Evolutionary conservation across 2,113 vertebrate species (phyloP).

Genomic region (Vombatus ursinus): DNA sequence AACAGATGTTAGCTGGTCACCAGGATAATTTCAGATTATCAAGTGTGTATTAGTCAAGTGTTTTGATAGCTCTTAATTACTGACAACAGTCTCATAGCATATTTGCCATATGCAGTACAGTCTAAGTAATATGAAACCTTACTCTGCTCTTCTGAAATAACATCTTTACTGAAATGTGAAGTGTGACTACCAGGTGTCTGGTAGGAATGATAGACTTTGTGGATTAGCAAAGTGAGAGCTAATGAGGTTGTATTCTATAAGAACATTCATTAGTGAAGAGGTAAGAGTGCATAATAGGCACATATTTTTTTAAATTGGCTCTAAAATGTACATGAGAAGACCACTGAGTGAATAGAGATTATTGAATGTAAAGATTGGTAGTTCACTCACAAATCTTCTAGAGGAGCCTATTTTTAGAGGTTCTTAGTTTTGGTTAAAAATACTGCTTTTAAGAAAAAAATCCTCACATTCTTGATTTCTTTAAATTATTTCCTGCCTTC

Average conservation of each 20-base stretch:
- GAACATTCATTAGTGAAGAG: conserved; percentile 41
- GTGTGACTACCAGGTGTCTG: conserved; percentile 52
- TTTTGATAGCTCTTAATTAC: conserved; percentile 74
- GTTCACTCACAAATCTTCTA: not conserved
- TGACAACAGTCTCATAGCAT: conserved; percentile 60
- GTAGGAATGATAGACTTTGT: conserved; percentile 38
- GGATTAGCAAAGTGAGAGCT: conserved; percentile 38
- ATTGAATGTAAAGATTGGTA: not conserved
- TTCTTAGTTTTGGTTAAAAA: not conserved
- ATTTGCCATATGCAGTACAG: conserved; percentile 4
- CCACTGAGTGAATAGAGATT: not conserved
- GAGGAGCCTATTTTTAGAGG: not conserved
- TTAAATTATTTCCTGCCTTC: not conserved
- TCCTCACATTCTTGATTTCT: not conserved
- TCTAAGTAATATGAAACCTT: conserved; percentile 63
- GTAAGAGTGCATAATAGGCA: not conserved
- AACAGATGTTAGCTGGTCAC: conserved; percentile 58
- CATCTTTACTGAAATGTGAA: conserved; percentile 19
- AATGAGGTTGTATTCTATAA: conserved; percentile 41
- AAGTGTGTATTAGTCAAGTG: conserved; percentile 69
- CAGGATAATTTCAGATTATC: conserved; percentile 60
- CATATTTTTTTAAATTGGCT: conserved; percentile 10
- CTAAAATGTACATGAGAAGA: conserved; percentile 46
- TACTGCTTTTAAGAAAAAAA: not conserved
- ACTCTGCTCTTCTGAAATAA: conserved; percentile 38